Evolutionary conservation across 2,797 vertebrate genomes (phyloP), one percentile per base, ranked within the genome.

Genomic region (Falco berigora): DNA sequence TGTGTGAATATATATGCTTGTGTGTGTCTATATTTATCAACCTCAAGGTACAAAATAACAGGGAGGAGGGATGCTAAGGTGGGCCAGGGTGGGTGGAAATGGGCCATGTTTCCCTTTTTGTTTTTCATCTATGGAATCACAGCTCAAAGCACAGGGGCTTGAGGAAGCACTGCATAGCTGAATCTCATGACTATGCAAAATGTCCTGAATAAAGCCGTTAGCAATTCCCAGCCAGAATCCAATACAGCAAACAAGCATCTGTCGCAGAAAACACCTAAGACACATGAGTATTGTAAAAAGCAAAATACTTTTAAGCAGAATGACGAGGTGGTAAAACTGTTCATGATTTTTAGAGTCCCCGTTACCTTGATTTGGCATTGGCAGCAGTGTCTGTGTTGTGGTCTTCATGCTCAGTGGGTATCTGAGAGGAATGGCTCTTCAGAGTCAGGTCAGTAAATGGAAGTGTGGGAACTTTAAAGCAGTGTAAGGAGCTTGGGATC

Each of bases 1-100:
- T 71, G 14, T 30, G 0, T 47, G 0, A 34, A 2, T 66, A 3
- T 66, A 2, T 44, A 1, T 53, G 3, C 46, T 0, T 50, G 2
- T 24, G 1, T 34, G 0, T 59, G 3, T 49, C 0, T 62, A 2
- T 56, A 0, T 22, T 2, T 13, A 1, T 52, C 4, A 53, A 14
- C 12, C n/a, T 86, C 34, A 32, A 66, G 63, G 42, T 66, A 66
- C 23, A 46, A 72, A 86, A 38, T n/a, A 78, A 32, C 9, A 63
- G n/a, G 23, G 40, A 90, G 23, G 32, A 84, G 18, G 20, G 36
- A 24, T 86, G 59, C 38, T 76, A 72, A 86, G 40, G 55, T 49
- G 23, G 44, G 49, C 93, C 47, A 76, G 71, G 10, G 38, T 82
- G 74, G 9, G 34, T 82, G 23, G 28, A 76, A 94, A 27, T 38